Evolutionary conservation across 1,140 invertebrate genomes (phyloP).

Genomic region (Sinonovacula constricta): DNA sequence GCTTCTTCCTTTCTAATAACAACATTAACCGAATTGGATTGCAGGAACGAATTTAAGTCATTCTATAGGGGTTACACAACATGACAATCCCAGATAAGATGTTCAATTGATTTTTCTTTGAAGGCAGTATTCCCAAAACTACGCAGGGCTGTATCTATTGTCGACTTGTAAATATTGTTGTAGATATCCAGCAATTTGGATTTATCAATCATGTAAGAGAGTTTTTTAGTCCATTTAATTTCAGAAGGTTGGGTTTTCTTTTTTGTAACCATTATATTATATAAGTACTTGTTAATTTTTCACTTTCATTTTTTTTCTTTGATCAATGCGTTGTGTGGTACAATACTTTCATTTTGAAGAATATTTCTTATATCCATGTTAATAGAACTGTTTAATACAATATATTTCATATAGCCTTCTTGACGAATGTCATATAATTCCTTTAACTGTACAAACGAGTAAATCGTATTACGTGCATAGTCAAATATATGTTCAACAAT

Average conservation of each 20-base stretch:
- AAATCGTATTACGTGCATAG: neutral
- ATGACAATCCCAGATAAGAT: no score
- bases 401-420: neutral
- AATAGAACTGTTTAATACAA: neutral
- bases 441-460: neutral
- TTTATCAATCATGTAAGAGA: neutral
- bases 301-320: neutral
- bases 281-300: neutral
- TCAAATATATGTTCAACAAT: neutral
- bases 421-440: neutral
- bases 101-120: no score
- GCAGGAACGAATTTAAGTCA: no score
- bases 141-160: no score
- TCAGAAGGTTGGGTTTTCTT: neutral
- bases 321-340: neutral
- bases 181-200: neutral
- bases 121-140: no score
- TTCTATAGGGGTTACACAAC: no score
- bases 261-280: neutral
- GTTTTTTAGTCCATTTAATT: neutral
- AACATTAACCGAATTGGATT: no score
- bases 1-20: no score
- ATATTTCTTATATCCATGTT: neutral
- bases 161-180: neutral
- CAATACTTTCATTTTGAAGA: neutral